Evolutionary conservation across 2,888 invertebrate genomes (phyloP).

Genomic region (Endotricha flammealis): DNA sequence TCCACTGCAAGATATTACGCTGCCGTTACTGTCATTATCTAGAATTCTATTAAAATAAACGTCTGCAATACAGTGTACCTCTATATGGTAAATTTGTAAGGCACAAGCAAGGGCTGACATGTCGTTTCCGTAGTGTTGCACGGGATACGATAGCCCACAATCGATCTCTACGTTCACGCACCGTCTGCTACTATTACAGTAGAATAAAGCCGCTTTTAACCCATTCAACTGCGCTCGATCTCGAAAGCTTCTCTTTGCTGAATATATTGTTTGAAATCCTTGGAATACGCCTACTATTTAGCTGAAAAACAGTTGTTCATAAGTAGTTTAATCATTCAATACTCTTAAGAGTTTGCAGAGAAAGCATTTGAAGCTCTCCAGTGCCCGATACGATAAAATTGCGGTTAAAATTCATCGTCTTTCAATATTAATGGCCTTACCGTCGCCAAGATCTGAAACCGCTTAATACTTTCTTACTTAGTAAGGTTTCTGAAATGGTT

Average conservation of each 20-base stretch:
- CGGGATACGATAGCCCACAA: slow-evolving; percentile 44
- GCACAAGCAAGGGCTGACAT: no score
- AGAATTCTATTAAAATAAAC: no score
- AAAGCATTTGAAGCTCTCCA: slow-evolving; percentile 1
- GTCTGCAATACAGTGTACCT: no score
- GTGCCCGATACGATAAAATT: slow-evolving; percentile 6
- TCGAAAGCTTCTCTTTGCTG: neutral
- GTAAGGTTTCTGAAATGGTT: slow-evolving; percentile 20
- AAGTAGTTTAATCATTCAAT: neutral
- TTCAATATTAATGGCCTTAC: slow-evolving; percentile 9
- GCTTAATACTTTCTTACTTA: slow-evolving; percentile 22
- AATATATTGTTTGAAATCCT: neutral
- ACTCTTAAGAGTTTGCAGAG: neutral
- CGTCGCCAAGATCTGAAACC: slow-evolving; percentile 10
- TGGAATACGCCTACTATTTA: neutral
- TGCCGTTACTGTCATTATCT: no score
- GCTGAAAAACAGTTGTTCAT: neutral
- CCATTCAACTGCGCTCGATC: slow-evolving; percentile 7
- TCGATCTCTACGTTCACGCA: slow-evolving; percentile 61
- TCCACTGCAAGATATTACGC: no score
- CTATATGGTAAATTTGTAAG: slow-evolving; percentile 53
- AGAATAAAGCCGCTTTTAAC: slow-evolving; percentile 30
- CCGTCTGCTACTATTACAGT: slow-evolving; percentile 47
- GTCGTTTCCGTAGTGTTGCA: no score
- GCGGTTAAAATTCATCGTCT: slow-evolving; percentile 10